phyloP scores from a whole-genome alignment of 1,140 invertebrate species.

The Procambarus clarkii region DNA sequence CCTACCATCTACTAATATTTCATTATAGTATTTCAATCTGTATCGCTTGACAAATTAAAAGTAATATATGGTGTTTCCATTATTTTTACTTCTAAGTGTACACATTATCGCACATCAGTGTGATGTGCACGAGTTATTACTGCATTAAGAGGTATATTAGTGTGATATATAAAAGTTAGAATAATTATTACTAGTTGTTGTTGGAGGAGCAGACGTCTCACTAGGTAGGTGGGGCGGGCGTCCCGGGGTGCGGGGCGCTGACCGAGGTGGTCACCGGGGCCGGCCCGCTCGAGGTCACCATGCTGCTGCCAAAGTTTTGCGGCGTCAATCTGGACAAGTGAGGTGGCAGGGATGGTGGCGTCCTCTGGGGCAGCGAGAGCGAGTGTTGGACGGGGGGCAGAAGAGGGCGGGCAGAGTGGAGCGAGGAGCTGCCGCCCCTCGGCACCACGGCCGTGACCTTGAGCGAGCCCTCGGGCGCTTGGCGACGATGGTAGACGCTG shows the following conservation, averaged over 20 bases:
- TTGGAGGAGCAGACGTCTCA: not conserved
- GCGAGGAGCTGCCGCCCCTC: not conserved
- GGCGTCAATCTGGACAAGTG: not conserved
- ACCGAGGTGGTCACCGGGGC: not conserved
- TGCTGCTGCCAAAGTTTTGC: conserved; percentile 21
- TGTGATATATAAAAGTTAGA: conserved; percentile 6
- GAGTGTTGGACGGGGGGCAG: conserved; percentile 16
- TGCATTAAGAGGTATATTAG: not conserved
- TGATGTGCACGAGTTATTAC: not conserved
- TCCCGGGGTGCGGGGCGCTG: conserved; percentile 10
- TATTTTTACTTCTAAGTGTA: not conserved
- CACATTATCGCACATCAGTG: not conserved
- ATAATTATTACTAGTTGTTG: conserved; percentile 8
- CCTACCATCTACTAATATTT: too few species aligned
- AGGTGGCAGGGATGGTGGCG: conserved; percentile 31
- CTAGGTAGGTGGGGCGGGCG: conserved; percentile 27
- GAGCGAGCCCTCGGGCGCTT: conserved; percentile 5
- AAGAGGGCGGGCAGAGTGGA: not conserved
- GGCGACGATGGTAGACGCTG: conserved; percentile 85
- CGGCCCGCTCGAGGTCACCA: not conserved
- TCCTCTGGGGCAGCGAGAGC: not conserved
- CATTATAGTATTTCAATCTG: not conserved
- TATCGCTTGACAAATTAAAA: not conserved
- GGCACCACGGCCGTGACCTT: not conserved
- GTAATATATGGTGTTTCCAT: not conserved